Percentiles rank a stretch among this genome's conserved stretches.
These are phyloP conservation scores for Halichoerus grypus DNA, from an alignment of 2,113 vertebrate species.

Conservation along the genomic window DNA sequence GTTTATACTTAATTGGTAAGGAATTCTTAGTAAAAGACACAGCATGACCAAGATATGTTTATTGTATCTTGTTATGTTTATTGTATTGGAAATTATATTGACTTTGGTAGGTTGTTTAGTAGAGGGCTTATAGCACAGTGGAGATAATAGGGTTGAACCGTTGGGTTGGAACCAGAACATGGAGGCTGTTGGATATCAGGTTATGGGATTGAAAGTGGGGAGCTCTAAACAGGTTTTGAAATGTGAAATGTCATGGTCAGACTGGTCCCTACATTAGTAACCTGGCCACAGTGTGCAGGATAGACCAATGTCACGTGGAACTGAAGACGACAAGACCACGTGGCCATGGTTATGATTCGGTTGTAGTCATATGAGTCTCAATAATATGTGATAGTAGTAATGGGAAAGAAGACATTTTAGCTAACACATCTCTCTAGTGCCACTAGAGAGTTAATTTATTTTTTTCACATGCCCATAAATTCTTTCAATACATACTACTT, in stretches of 20 bases:
- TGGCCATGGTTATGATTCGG: not conserved
- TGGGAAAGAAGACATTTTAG: not conserved
- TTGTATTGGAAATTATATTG: not conserved
- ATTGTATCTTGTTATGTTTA: not conserved
- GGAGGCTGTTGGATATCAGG: not conserved
- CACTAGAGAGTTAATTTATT: conserved; percentile 28
- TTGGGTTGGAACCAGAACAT: not conserved
- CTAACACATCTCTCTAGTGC: not conserved
- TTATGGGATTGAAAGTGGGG: not conserved
- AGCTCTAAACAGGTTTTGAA: not conserved
- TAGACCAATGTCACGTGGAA: not conserved
- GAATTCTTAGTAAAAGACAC: conserved; percentile 8
- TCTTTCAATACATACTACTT: conserved; percentile 49
- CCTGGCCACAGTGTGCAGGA: not conserved
- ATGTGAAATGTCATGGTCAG: not conserved
- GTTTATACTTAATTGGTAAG: not conserved
- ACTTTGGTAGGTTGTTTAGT: not conserved
- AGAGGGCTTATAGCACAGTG: not conserved
- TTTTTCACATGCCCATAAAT: conserved; percentile 44
- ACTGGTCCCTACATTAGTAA: not conserved
- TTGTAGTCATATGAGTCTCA: not conserved
- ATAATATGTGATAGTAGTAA: not conserved
- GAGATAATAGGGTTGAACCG: not conserved
- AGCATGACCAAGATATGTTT: not conserved
- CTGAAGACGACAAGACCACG: not conserved